Conservation (phyloP, 2,113 vertebrate species). For the Charina bottae region DNA sequence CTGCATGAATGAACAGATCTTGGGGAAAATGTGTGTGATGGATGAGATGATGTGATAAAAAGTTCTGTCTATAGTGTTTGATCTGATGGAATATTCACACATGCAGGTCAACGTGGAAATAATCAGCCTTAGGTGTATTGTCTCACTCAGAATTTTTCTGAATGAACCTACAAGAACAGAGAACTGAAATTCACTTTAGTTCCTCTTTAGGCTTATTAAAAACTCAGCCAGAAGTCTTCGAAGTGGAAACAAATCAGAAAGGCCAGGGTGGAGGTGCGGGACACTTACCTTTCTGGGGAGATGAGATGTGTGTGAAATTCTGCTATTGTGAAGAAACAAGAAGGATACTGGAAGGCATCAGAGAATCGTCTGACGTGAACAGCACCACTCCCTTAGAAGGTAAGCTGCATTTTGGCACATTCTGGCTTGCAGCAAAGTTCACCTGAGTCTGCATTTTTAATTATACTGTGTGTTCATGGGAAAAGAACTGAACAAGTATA, state of each 20-base stretch:
- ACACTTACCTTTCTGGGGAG: constrained; percentile 20
- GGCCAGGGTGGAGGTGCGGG: not conserved
- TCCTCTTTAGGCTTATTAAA: not conserved
- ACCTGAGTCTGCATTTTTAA: not conserved
- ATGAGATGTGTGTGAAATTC: not conserved
- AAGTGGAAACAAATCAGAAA: not conserved
- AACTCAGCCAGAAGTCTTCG: not conserved
- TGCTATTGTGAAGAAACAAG: not conserved
- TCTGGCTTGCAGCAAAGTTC: not conserved
- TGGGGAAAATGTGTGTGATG: not conserved
- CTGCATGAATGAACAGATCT: not conserved
- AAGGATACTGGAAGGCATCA: not conserved
- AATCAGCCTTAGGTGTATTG: not conserved
- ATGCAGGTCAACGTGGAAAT: not conserved
- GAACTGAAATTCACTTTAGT: not conserved
- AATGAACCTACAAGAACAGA: not conserved
- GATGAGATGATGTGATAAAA: not conserved
- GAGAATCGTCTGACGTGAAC: not conserved
- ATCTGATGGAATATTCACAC: not conserved
- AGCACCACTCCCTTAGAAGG: not conserved
- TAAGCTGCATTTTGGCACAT: not conserved
- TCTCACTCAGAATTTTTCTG: not conserved
- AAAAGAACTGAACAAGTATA: not conserved
- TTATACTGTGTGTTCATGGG: not conserved
- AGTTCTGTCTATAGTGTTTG: not conserved